A percentile compares a stretch with the other conserved stretches of the same genome.
phyloP scores from a whole-genome alignment of 2,797 vertebrate genomes.

The Gymnothorax reevesii region DNA sequence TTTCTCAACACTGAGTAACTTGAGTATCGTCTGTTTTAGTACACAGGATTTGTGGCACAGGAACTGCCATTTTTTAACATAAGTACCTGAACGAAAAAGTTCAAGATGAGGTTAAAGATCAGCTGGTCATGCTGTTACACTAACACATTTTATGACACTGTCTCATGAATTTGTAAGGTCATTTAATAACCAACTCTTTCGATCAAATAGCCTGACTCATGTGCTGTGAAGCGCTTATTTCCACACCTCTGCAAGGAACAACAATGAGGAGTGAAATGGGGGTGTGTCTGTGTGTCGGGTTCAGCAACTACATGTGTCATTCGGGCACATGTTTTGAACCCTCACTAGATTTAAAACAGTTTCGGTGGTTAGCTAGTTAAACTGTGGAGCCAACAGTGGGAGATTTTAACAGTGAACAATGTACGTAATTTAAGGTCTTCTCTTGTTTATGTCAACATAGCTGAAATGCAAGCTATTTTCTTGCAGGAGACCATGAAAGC shows the following conservation, averaged over 20 bases:
- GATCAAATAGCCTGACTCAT: background rate
- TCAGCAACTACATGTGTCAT: background rate
- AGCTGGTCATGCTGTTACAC: background rate
- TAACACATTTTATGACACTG: background rate
- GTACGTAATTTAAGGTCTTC: slow-evolving; percentile 37
- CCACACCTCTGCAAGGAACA: background rate
- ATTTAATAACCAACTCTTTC: background rate
- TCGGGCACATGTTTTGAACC: background rate
- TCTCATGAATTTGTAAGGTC: background rate
- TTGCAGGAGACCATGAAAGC: background rate
- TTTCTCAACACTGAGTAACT: background rate
- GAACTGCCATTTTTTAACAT: background rate
- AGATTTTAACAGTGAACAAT: slow-evolving; percentile 30
- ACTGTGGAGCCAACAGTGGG: slow-evolving; percentile 44
- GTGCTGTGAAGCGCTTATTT: background rate
- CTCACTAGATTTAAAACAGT: slow-evolving; percentile 23
- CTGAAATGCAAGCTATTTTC: background rate
- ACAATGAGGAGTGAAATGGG: slow-evolving; percentile 5
- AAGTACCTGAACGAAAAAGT: background rate
- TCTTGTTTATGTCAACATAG: background rate
- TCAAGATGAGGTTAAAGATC: background rate
- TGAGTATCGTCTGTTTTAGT: background rate
- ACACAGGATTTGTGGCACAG: background rate
- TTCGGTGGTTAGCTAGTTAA: slow-evolving; percentile 39
- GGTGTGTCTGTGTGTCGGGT: slow-evolving; percentile 9